phyloP scores from a whole-genome alignment of 2,888 invertebrate species.

The Plebejus melissa region DNA sequence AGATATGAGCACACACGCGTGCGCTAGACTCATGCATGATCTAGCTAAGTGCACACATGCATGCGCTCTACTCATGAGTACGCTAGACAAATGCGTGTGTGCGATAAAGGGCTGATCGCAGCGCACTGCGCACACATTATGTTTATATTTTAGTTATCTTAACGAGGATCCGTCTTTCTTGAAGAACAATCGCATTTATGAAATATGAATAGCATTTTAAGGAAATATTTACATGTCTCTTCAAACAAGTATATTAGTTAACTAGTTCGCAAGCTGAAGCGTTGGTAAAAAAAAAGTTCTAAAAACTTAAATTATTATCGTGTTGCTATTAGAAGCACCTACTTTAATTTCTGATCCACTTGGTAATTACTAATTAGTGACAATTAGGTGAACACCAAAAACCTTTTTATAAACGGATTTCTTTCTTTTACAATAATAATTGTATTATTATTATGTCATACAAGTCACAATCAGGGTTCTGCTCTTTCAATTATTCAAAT shows the following conservation, averaged over 20 bases:
- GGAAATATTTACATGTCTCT: not conserved
- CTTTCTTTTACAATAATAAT: too few relatives aligned
- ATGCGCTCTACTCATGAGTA: not conserved
- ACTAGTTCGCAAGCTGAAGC: not conserved
- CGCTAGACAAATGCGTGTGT: slow-evolving; percentile 6
- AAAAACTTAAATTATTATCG: not conserved
- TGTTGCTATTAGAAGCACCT: too few relatives aligned
- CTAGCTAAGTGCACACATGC: not conserved
- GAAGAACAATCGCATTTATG: not conserved
- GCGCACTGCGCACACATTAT: slow-evolving; percentile 35
- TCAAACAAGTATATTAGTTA: not conserved
- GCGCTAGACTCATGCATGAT: slow-evolving; percentile 35
- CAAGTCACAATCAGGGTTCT: too few relatives aligned
- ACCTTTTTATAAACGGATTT: too few relatives aligned
- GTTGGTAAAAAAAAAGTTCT: not conserved
- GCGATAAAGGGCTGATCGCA: slow-evolving; percentile 42
- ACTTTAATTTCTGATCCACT: too few relatives aligned
- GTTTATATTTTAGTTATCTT: slow-evolving; percentile 22
- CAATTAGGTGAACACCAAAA: too few relatives aligned
- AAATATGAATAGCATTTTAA: not conserved
- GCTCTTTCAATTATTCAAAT: too few relatives aligned
- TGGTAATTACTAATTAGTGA: too few relatives aligned
- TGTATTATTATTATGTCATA: too few relatives aligned
- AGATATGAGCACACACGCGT: slow-evolving; percentile 37
- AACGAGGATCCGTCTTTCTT: slow-evolving; percentile 22